A percentile compares a stretch with the other conserved stretches of the same genome.
Conservation (phyloP, 2,888 invertebrate species). For the Synergus gifuensis region DNA sequence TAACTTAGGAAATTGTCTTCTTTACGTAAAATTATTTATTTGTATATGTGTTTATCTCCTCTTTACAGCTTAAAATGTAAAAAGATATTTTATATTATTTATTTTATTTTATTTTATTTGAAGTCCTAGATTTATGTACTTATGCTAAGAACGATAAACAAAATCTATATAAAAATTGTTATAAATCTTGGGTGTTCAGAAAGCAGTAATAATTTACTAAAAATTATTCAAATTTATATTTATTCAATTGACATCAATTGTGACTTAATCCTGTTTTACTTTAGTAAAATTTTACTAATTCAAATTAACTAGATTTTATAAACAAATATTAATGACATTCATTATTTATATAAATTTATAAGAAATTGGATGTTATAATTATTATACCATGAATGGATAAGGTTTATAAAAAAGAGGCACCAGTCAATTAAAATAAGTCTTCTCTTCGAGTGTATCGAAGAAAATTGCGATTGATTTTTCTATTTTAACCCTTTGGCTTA, state of each 20-base stretch:
- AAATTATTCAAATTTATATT: too few relatives aligned
- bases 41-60: not conserved
- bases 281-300: too few relatives aligned
- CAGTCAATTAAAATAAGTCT: not conserved
- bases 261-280: too few relatives aligned
- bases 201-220: too few relatives aligned
- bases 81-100: not conserved
- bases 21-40: not conserved
- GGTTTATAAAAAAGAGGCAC: not conserved
- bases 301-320: not conserved
- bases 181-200: too few relatives aligned
- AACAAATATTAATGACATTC: too few relatives aligned
- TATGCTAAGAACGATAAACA: not conserved
- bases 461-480: not conserved
- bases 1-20: not conserved
- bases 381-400: not conserved
- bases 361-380: too few relatives aligned
- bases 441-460: not conserved
- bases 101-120: too few relatives aligned
- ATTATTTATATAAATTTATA: not conserved
- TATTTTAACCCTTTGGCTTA: not conserved
- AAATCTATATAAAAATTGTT: not conserved
- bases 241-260: too few relatives aligned
- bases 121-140: too few relatives aligned
- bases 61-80: not conserved